Evolutionary conservation across 2,113 vertebrate species (phyloP).

Genomic region (Carassius auratus): DNA sequence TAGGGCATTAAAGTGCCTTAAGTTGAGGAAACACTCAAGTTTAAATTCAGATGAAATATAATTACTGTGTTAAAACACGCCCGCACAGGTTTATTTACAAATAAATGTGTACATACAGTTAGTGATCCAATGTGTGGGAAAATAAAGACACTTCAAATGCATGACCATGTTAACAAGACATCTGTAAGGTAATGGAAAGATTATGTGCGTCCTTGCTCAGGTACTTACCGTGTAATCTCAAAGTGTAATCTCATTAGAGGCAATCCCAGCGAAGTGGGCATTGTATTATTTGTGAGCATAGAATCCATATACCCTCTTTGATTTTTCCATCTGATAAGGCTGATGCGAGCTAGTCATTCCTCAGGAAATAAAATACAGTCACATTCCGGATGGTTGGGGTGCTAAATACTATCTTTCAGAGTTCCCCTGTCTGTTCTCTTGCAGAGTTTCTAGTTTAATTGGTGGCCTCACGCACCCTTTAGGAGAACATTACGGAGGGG

Average conservation of each 20-base stretch:
- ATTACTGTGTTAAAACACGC: background rate
- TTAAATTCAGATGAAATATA: background rate
- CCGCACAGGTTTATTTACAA: background rate
- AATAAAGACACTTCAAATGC: conserved; percentile 18
- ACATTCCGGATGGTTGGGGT: conserved; percentile 43
- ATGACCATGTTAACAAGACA: conserved; percentile 14
- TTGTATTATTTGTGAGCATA: conserved; percentile 40
- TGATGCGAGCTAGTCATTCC: conserved; percentile 54
- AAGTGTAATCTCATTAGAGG: background rate
- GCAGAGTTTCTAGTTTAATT: conserved; percentile 71
- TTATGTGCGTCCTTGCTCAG: conserved; percentile 36
- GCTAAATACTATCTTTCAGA: conserved; percentile 59
- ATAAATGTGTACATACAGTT: background rate
- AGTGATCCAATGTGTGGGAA: background rate
- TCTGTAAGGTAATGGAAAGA: conserved; percentile 37
- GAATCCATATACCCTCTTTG: conserved; percentile 62
- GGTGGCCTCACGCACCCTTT: conserved; percentile 74
- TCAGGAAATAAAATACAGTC: conserved; percentile 55
- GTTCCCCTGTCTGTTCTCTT: conserved; percentile 36
- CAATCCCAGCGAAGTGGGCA: conserved; percentile 22
- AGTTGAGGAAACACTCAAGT: background rate
- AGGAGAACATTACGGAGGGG: conserved; percentile 76
- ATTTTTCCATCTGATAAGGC: conserved; percentile 70
- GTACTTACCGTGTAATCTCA: conserved; percentile 27
- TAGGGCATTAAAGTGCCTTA: background rate